phyloP scores from a whole-genome alignment of 2,888 invertebrate genomes.

The Tortricodes alternella region DNA sequence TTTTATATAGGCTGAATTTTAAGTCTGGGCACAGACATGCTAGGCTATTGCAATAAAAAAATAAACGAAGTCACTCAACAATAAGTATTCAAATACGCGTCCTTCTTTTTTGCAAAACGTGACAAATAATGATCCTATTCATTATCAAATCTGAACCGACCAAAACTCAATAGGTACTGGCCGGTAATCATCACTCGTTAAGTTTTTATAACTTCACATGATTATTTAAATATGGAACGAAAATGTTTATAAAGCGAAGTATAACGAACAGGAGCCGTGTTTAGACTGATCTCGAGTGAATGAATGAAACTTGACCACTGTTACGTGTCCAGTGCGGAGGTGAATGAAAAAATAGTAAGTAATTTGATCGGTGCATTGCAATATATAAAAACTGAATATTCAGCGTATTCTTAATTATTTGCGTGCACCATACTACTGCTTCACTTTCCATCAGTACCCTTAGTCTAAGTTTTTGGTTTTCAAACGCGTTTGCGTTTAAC shows the following conservation, averaged over 20 bases:
- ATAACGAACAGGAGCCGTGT: slow-evolving; percentile 65
- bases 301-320: slow-evolving; percentile 59
- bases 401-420: no score
- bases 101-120: no score
- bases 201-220: slow-evolving; percentile 53
- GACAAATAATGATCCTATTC: neutral
- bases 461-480: no score
- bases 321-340: slow-evolving; percentile 34
- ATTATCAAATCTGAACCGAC: slow-evolving; percentile 12
- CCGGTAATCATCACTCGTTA: slow-evolving; percentile 13
- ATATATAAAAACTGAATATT: no score
- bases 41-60: no score
- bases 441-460: no score
- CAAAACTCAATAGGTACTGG: slow-evolving; percentile 3
- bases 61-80: no score
- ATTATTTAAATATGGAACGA: slow-evolving; percentile 68
- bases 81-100: no score
- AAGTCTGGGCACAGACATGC: no score
- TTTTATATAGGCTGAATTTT: no score
- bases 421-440: no score
- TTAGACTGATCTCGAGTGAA: slow-evolving; percentile 77
- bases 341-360: slow-evolving; percentile 31
- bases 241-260: slow-evolving; percentile 64
- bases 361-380: slow-evolving; percentile 8
- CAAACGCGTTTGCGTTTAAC: no score